Evolutionary conservation across 2,888 invertebrate genomes (phyloP).

Genomic region (Ptilodon capucinus): DNA sequence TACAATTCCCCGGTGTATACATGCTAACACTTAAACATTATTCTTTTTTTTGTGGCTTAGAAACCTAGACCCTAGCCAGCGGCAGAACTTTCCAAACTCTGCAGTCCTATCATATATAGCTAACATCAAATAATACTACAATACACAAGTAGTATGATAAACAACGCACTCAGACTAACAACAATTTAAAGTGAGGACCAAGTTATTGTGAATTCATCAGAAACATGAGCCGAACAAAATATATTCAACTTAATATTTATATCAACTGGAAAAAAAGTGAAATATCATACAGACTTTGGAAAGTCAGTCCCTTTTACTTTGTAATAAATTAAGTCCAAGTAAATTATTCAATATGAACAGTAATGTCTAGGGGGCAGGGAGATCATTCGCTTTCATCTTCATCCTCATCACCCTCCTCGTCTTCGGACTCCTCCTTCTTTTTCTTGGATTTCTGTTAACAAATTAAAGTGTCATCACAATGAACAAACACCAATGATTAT

Average conservation of each 20-base stretch:
- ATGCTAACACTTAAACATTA: constrained; percentile 82
- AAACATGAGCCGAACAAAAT: constrained; percentile 35
- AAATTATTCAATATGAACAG: constrained; percentile 82
- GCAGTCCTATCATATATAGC: constrained; percentile 56
- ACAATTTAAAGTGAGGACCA: constrained; percentile 61
- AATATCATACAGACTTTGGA: constrained; percentile 73
- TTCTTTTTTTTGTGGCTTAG: constrained; percentile 72
- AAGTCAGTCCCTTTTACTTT: constrained; percentile 79
- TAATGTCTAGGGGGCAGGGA: constrained; percentile 66
- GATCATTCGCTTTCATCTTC: constrained; percentile 86
- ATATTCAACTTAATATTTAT: constrained; percentile 31
- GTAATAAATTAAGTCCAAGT: constrained; percentile 83
- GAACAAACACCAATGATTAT: not conserved
- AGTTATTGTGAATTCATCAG: constrained; percentile 47
- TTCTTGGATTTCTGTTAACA: constrained; percentile 69
- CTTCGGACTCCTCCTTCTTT: constrained; percentile 86
- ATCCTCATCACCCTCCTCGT: constrained; percentile 85
- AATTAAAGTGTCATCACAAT: not conserved
- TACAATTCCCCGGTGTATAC: constrained; percentile 81
- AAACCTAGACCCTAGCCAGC: constrained; percentile 75
- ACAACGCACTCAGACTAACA: constrained; percentile 59
- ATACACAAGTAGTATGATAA: constrained; percentile 49
- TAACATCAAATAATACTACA: constrained; percentile 57
- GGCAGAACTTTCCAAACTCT: constrained; percentile 80
- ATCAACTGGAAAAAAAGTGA: constrained; percentile 35